Evolutionary conservation across 2,113 vertebrate genomes (phyloP).

Genomic region (Rhabdomys dilectus): DNA sequence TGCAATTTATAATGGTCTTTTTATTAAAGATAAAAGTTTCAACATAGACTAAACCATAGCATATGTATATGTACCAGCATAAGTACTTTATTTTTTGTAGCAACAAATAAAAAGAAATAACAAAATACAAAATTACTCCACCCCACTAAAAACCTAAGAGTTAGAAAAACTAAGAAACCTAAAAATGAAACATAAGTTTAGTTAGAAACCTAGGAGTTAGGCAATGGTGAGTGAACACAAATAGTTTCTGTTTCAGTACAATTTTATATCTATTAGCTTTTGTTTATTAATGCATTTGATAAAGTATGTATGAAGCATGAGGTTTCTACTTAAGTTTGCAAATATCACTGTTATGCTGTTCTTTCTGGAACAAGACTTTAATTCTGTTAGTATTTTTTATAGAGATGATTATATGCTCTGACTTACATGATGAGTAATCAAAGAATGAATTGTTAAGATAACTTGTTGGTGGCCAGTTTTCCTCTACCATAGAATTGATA

Average conservation of each 20-base stretch:
- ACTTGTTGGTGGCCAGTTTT: background rate
- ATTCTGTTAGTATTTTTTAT: background rate
- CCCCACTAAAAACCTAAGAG: background rate
- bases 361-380: background rate
- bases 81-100: background rate
- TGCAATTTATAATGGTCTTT: background rate
- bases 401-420: background rate
- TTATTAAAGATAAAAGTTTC: background rate
- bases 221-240: background rate
- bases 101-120: background rate
- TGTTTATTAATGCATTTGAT: background rate
- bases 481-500: background rate
- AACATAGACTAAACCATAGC: background rate
- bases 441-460: slow-evolving; percentile 4
- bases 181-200: no score
- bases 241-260: background rate
- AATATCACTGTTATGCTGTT: background rate
- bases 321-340: background rate
- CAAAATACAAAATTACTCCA: background rate
- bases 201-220: background rate
- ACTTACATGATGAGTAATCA: background rate
- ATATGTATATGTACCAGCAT: background rate
- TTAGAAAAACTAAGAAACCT: background rate
- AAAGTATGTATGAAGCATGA: background rate
- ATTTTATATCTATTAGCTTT: background rate